Conservation (phyloP, 2,888 invertebrate species). For the Caenorhabditis drosophilae region DNA sequence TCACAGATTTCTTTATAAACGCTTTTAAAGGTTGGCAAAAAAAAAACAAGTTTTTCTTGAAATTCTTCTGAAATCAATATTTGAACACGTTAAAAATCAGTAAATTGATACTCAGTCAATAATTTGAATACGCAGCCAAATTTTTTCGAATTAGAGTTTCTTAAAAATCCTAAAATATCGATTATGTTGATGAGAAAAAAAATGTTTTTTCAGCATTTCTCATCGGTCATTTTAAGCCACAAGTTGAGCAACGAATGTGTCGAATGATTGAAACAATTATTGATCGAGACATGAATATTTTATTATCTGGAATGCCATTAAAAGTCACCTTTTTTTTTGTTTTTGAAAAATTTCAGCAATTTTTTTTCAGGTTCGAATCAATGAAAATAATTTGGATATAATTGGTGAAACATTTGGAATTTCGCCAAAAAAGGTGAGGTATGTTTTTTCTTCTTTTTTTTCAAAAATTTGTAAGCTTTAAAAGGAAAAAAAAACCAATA, state of each 20-base stretch:
- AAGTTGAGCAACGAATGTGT: constrained; percentile 67
- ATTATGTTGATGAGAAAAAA: too few species aligned
- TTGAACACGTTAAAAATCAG: too few species aligned
- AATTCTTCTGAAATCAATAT: too few species aligned
- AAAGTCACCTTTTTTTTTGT: constrained; percentile 47
- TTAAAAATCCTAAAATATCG: too few species aligned
- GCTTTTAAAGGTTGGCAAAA: constrained; percentile 60
- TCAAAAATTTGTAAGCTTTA: not conserved
- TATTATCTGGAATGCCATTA: constrained; percentile 64
- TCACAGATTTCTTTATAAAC: constrained; percentile 68
- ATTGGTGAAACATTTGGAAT: constrained; percentile 53
- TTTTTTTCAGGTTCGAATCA: constrained; percentile 61
- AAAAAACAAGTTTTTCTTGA: too few species aligned
- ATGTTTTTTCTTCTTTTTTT: too few species aligned
- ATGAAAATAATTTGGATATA: constrained; percentile 65
- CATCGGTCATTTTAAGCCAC: constrained; percentile 67
- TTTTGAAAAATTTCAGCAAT: not conserved
- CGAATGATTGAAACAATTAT: constrained; percentile 67
- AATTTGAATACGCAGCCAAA: too few species aligned
- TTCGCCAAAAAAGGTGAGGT: constrained; percentile 39
- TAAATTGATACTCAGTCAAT: too few species aligned
- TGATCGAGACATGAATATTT: constrained; percentile 64
- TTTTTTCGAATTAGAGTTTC: too few species aligned
- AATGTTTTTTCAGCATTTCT: constrained; percentile 62
- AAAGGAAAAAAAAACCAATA: not conserved